Base-by-base conservation (phyloP, 2,888 invertebrate species). In the Ephialtes manifestator region DNA sequence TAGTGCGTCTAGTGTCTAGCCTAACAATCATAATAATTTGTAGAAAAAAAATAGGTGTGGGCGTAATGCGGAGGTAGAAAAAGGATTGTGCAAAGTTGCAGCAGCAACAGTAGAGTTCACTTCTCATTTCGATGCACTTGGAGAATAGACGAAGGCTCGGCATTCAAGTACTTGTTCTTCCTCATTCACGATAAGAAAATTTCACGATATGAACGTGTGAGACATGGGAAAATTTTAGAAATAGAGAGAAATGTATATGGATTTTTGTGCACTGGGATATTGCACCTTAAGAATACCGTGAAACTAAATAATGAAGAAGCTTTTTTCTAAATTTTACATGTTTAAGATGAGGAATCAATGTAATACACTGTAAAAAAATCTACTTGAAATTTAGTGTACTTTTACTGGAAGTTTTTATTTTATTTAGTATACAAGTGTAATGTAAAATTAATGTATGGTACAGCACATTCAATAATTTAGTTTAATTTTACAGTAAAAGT, bases 71-170 rank as follows among this genome's bases (percentile, higher is more conserved):
- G 65, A 71, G 80, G 82, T 67, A 76, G 82, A 20, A 67, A 79
- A 65, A 82, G 76, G 65, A 85, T 85, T 86, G 86, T 81, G 88
- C 84, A 84, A 85, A 87, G 78, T 75, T 78, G 71, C 82, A 83
- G 81, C 65, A 4, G 60, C 39, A 67, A 67, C 70, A 35, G 39
- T 7, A 67, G 53, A 60, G 65, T 78, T 81, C 39, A 58, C 55
- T 67, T 77, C 74, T 72, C 77, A 55, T 78, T 72, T 77, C 63
- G 77, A 65, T 55, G 63, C 48, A 39, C 43, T 48, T 39, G 20
- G 13, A 20, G 51, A 78, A 53, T 51, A 11, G 18, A 68, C 13
- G 2, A 53, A 20, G 18, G 13, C 7, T 31, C 13, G 60, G 28
- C 63, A 43, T 39, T 70, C 31, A 10, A 20, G 31, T 10, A 72